Evolutionary conservation across 1,140 invertebrate species (phyloP).

Genomic region (Atta texana): DNA sequence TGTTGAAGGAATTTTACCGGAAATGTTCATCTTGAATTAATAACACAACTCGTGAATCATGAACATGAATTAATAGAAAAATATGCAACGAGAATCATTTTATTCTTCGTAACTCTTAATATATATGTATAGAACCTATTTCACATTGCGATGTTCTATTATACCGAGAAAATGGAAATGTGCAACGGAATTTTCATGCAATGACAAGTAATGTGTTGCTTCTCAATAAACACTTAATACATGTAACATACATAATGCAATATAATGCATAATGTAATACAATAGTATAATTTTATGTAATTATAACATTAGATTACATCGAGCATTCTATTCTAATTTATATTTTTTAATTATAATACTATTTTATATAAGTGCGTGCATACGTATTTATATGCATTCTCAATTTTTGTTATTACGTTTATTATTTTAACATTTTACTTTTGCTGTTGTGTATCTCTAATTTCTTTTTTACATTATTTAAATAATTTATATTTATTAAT

Average conservation of each 20-base stretch:
- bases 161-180: background rate
- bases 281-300: constrained; percentile 2
- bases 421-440: constrained; percentile 6
- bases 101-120: constrained; percentile 20
- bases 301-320: background rate
- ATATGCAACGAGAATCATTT: constrained; percentile 30
- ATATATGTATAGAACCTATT: background rate
- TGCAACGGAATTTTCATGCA: background rate
- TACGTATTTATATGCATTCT: background rate
- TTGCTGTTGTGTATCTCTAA: background rate
- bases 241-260: too few relatives aligned
- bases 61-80: constrained; percentile 15
- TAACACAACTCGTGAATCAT: constrained; percentile 16
- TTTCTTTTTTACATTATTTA: background rate
- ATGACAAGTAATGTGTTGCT: background rate
- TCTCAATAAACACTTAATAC: background rate
- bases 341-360: background rate
- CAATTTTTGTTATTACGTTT: background rate
- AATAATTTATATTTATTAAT: background rate
- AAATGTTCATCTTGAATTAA: background rate
- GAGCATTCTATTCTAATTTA: background rate
- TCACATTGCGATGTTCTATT: background rate
- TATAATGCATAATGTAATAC: too few relatives aligned
- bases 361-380: background rate
- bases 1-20: background rate